A percentile compares a stretch with the other conserved stretches of the same genome.
Conservation (phyloP, 2,888 invertebrate species). For the Encarsia formosa region DNA sequence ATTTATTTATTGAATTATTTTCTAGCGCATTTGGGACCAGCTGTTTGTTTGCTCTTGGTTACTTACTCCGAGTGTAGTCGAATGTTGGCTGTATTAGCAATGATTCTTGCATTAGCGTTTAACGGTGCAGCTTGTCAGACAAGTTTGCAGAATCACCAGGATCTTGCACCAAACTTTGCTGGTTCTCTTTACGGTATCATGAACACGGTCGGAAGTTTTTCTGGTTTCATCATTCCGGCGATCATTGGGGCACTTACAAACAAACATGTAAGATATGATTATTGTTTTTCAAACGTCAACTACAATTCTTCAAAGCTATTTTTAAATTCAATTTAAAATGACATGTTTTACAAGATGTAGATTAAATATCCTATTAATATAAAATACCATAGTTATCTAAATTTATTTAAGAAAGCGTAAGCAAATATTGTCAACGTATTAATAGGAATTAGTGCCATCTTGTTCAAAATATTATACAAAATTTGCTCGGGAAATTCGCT, state of each 20-base stretch:
- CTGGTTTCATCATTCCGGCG: slow-evolving; percentile 47
- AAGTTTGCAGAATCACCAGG: slow-evolving; percentile 48
- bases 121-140: slow-evolving; percentile 50
- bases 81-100: slow-evolving; percentile 39
- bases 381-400: too few species aligned
- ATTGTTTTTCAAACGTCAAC: too few species aligned
- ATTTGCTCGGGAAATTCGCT: background rate
- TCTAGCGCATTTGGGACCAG: slow-evolving; percentile 51
- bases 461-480: too few species aligned
- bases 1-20: slow-evolving; percentile 6
- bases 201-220: slow-evolving; percentile 48
- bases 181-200: slow-evolving; percentile 49
- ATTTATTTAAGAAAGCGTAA: too few species aligned
- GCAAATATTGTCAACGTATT: too few species aligned
- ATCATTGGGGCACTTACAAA: slow-evolving; percentile 44
- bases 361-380: too few species aligned
- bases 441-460: too few species aligned
- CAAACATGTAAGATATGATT: slow-evolving; percentile 38
- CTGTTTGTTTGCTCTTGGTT: slow-evolving; percentile 53
- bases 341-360: too few species aligned
- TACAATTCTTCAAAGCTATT: too few species aligned
- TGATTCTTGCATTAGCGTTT: slow-evolving; percentile 41
- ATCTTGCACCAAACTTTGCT: slow-evolving; percentile 49
- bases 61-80: slow-evolving; percentile 44
- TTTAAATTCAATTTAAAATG: too few species aligned